A percentile compares a stretch with the other conserved stretches of the same genome.
Conservation (phyloP, 2,797 vertebrate genomes). For the Capromys pilorides region DNA sequence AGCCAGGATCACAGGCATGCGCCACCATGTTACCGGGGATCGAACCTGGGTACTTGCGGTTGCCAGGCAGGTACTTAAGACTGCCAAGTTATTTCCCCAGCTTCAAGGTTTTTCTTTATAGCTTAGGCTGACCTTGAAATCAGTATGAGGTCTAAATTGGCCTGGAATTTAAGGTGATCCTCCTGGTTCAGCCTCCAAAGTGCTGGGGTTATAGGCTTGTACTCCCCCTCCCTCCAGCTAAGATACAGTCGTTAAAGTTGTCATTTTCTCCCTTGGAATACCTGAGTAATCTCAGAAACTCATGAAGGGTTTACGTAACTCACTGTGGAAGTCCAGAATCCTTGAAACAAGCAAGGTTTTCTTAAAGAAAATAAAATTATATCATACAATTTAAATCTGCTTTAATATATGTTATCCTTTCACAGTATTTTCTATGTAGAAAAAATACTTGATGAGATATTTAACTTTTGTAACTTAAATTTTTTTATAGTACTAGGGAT, state of each 20-base stretch:
- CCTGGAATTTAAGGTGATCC: background rate
- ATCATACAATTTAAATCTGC: constrained; percentile 35
- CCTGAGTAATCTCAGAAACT: constrained; percentile 49
- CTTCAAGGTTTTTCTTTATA: background rate
- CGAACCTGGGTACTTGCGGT: too few relatives aligned
- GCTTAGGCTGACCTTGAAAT: background rate
- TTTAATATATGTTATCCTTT: constrained; percentile 28
- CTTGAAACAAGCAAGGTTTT: background rate
- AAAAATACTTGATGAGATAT: background rate
- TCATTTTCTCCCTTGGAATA: constrained; percentile 50
- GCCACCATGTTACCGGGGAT: background rate
- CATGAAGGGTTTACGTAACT: background rate
- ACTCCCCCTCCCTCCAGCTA: background rate
- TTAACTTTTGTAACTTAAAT: constrained; percentile 37
- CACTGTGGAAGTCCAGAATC: background rate
- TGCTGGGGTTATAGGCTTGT: background rate
- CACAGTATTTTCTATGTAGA: background rate
- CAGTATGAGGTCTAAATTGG: background rate
- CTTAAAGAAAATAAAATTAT: constrained; percentile 50
- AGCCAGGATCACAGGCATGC: background rate
- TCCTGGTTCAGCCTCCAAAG: background rate
- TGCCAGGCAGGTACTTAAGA: too few relatives aligned
- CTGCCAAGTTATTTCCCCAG: too few relatives aligned
- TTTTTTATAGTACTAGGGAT: background rate
- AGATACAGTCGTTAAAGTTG: background rate